Evolutionary conservation across 2,797 vertebrate species (phyloP).

Genomic region (Miichthys miiuy): DNA sequence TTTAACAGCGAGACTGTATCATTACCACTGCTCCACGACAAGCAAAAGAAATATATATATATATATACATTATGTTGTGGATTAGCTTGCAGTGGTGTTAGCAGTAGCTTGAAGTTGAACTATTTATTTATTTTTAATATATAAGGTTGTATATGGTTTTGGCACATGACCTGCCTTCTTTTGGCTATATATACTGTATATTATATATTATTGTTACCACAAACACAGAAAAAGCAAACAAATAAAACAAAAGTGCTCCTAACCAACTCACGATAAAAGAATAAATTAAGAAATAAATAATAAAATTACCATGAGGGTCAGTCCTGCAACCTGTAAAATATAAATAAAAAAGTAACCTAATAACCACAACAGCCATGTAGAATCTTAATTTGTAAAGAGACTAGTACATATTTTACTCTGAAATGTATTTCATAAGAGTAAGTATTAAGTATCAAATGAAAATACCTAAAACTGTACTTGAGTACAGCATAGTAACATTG

Average conservation of each 20-base stretch:
- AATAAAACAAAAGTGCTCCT: neutral
- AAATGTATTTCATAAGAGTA: neutral
- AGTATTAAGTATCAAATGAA: neutral
- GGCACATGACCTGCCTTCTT: neutral
- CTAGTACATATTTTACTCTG: neutral
- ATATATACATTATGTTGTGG: too few species aligned
- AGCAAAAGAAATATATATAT: too few species aligned
- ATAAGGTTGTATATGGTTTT: neutral
- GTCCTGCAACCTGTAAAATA: neutral
- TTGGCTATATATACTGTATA: neutral
- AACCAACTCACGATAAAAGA: neutral
- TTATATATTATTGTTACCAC: neutral
- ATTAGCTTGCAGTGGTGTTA: neutral
- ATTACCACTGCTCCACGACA: too few species aligned
- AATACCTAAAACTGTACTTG: neutral
- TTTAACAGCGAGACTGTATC: too few species aligned
- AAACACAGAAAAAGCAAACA: neutral
- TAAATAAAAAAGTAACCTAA: neutral
- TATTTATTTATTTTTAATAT: too few species aligned
- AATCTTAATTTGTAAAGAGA: neutral
- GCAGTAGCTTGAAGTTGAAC: too few species aligned
- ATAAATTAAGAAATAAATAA: neutral
- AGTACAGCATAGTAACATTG: neutral
- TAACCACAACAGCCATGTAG: neutral
- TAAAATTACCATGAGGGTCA: neutral